Evolutionary conservation across 1,140 invertebrate genomes (phyloP).

Genomic region (Amyelois transitella): DNA sequence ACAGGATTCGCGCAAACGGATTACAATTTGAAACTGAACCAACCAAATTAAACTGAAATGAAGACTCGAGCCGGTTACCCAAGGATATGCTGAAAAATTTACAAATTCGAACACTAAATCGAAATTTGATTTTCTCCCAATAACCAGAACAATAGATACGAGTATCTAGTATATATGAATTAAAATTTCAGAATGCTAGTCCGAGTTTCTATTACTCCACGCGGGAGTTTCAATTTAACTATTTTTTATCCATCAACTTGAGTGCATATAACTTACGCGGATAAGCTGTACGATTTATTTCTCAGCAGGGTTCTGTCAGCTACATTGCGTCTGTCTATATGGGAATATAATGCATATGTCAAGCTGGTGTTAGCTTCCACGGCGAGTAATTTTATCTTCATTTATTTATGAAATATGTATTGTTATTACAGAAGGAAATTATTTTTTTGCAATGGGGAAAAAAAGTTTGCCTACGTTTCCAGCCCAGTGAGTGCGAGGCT

Average conservation of each 20-base stretch:
- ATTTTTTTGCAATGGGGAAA: not conserved
- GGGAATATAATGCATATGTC: constrained; percentile 33
- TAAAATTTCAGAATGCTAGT: too few species aligned
- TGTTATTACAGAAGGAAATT: not conserved
- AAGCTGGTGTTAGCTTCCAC: constrained; percentile 10
- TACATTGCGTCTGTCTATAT: constrained; percentile 30
- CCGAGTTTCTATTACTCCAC: too few species aligned
- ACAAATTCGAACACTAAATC: too few species aligned
- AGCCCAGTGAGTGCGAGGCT: constrained; percentile 16
- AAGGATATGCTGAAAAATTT: not conserved
- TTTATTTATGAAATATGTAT: not conserved
- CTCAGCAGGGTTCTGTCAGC: constrained; percentile 33
- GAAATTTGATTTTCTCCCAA: too few species aligned
- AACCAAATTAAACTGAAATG: constrained; percentile 22
- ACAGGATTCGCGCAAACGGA: constrained; percentile 14
- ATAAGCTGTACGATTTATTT: constrained; percentile 32
- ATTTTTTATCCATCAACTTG: constrained; percentile 24
- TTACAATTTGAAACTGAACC: constrained; percentile 19
- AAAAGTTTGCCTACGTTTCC: constrained; percentile 13
- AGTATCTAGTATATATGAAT: too few species aligned
- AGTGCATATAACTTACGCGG: constrained; percentile 13
- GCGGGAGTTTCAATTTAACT: too few species aligned
- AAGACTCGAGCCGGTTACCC: constrained; percentile 23
- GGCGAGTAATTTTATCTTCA: not conserved
- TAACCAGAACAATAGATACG: too few species aligned